These are phyloP conservation scores for Strix aluco DNA, from an alignment of 2,113 vertebrate species.

Conservation along the genomic window DNA sequence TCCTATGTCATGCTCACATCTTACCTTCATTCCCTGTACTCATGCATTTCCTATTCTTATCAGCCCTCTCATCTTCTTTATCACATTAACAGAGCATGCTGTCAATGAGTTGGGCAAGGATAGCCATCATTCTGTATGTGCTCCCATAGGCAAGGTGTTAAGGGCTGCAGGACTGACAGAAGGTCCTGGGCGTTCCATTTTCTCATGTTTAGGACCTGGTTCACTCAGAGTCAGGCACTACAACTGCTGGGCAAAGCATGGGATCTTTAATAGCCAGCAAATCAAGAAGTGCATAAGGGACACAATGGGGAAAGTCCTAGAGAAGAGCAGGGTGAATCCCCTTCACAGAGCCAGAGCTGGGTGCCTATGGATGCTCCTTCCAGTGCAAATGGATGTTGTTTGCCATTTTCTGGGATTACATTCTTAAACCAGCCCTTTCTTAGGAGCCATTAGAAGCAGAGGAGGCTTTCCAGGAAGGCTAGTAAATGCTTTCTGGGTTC, in stretches of 20 bases:
- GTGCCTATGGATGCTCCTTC: background rate
- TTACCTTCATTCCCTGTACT: background rate
- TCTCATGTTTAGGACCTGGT: background rate
- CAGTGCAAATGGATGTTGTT: background rate
- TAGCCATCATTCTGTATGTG: background rate
- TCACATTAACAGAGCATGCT: background rate
- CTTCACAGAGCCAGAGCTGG: background rate
- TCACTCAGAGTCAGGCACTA: background rate
- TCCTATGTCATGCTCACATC: background rate
- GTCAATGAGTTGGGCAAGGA: background rate
- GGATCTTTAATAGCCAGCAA: background rate
- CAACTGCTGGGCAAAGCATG: background rate
- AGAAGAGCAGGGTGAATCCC: background rate
- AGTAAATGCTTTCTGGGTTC: background rate
- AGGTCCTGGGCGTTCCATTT: background rate
- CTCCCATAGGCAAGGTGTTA: background rate
- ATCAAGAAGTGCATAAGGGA: accelerated
- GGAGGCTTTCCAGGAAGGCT: background rate
- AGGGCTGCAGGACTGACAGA: background rate
- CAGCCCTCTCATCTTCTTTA: background rate
- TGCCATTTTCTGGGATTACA: background rate
- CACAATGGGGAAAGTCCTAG: accelerated
- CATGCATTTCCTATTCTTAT: background rate
- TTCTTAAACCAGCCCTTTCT: background rate
- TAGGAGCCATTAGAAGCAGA: background rate